Base-by-base conservation (phyloP, 2,888 invertebrate species). In the Amphipyra berbera region DNA sequence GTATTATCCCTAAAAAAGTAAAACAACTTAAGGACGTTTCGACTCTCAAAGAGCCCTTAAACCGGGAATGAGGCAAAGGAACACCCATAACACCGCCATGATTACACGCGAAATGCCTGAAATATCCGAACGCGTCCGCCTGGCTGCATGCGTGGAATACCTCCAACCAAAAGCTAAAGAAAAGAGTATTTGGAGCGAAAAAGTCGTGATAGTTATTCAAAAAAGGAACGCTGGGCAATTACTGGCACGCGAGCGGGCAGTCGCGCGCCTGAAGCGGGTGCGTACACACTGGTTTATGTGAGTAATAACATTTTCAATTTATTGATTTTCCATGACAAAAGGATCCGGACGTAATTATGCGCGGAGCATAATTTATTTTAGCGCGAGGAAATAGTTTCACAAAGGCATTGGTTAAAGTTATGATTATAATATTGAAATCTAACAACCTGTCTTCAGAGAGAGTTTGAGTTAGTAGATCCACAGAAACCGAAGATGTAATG, bases 171-270 rank as follows among this genome's bases (percentile, higher is more conserved):
- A 80, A 84, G 81, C 80, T 82, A 87, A 88, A 87, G 67, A 88
- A 91, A 90, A 87, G 88, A 88, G 83, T 88, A 90, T 91, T 89
- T 90, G 90, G 93, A 93, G 91, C 93, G 93, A 94, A 95, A 93
- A 90, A 94, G 92, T 95, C 95, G 94, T 95, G 94, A 94, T 94
- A 92, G 92, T 91, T 92, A 89, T 92, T 93, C 91, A 90, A 93
- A 94, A 94, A 94, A 93, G 91, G 93, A 92, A 94, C 91, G 87
- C 84, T 83, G 83, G 82, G 88, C 93, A 91, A 94, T 94, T 94
- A 94, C 93, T 88, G 94, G 94, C 94, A 94, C 95, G 94, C 94
- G 95, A 94, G 90, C 90, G 87, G 84, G 78, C 89, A 88, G 93
- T 92, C 94, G 93, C 94, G 94, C 93, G 93, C 92, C 93, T 76